Percentiles rank a stretch among this genome's conserved stretches.
These are phyloP conservation scores for Lomographa bimaculata DNA, from an alignment of 2,888 invertebrate species.

Conservation along the genomic window DNA sequence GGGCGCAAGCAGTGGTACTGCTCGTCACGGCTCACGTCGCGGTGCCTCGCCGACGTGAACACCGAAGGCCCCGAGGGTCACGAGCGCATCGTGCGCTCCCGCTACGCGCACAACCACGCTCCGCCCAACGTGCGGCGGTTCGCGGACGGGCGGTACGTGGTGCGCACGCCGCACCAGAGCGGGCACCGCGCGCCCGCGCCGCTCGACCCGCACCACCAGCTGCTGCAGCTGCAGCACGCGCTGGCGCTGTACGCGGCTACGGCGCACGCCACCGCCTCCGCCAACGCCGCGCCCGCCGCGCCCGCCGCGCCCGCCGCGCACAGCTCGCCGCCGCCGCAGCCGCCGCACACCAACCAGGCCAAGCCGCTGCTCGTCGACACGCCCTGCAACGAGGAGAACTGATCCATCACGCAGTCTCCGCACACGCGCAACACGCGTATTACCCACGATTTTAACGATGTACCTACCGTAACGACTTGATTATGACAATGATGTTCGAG, in stretches of 20 bases:
- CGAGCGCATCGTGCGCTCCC: conserved; percentile 77
- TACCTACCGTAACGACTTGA: conserved; percentile 37
- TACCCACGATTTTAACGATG: conserved; percentile 44
- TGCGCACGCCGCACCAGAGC: conserved; percentile 78
- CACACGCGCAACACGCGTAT: too few species aligned
- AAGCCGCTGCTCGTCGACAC: conserved; percentile 76
- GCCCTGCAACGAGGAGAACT: conserved; percentile 74
- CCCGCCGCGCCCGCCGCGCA: conserved; percentile 49
- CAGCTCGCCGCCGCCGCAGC: conserved; percentile 53
- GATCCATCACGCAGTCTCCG: too few species aligned
- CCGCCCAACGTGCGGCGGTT: conserved; percentile 78
- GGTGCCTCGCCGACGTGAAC: conserved; percentile 77
- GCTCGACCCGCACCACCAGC: conserved; percentile 74
- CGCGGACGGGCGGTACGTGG: conserved; percentile 77
- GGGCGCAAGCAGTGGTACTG: conserved; percentile 81
- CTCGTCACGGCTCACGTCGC: conserved; percentile 75
- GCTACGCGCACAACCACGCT: conserved; percentile 77
- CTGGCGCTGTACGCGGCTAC: conserved; percentile 75
- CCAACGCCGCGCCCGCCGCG: conserved; percentile 45
- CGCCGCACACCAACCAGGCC: conserved; percentile 58
- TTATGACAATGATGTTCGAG: conserved; percentile 50
- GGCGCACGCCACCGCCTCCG: conserved; percentile 71
- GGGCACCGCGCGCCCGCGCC: conserved; percentile 77
- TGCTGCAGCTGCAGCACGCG: conserved; percentile 76
- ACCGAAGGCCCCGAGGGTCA: conserved; percentile 79